Percentiles rank a stretch among this genome's conserved stretches.
phyloP scores from a whole-genome alignment of 2,797 vertebrate species.

The Astyanax mexicanus region DNA sequence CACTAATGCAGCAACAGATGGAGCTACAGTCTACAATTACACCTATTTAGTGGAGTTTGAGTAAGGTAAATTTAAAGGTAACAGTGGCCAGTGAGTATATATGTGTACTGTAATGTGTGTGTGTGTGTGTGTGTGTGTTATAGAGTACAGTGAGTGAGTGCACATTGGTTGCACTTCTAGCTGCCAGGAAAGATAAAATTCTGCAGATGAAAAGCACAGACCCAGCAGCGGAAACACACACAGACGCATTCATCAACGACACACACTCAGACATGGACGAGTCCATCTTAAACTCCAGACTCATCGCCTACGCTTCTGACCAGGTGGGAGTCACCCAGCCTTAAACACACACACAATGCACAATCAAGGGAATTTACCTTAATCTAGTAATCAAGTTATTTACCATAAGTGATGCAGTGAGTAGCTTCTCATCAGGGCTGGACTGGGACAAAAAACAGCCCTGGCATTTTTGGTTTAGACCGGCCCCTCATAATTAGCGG shows the following conservation, averaged over 20 bases:
- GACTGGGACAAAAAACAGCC: too few relatives aligned
- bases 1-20: too few relatives aligned
- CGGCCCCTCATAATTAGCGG: too few relatives aligned
- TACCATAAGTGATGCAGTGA: too few relatives aligned
- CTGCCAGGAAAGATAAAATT: constrained; percentile 92
- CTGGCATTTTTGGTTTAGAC: too few relatives aligned
- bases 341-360: not conserved
- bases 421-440: too few relatives aligned
- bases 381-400: too few relatives aligned
- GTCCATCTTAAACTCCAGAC: constrained; percentile 87
- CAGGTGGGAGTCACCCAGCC: constrained; percentile 76
- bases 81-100: not conserved
- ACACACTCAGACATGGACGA: constrained; percentile 81
- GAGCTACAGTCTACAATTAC: too few relatives aligned
- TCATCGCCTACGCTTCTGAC: constrained; percentile 92
- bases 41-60: too few relatives aligned
- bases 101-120: not conserved
- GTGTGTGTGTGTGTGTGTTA: constrained; percentile 26
- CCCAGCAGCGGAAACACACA: constrained; percentile 76
- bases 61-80: too few relatives aligned
- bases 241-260: constrained; percentile 66
- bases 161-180: constrained; percentile 90
- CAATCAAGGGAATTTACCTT: too few relatives aligned
- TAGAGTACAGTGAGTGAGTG: constrained; percentile 96
- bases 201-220: constrained; percentile 81